Base-by-base conservation (phyloP, 2,113 vertebrate genomes). In the Cynopterus brachyotis region DNA sequence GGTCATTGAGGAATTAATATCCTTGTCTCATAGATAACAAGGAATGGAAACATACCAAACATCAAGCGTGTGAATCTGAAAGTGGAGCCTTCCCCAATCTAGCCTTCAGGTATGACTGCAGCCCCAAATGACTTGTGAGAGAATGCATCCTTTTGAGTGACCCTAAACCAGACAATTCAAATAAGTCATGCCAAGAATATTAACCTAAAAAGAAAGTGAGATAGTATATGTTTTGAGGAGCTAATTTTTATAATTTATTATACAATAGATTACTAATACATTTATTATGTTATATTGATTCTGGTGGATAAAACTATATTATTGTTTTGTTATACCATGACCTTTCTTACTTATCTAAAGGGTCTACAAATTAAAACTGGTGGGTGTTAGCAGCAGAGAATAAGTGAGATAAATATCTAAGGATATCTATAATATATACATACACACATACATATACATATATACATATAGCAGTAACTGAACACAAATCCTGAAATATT, bases 71-170 rank as follows among this genome's bases (percentile, higher is more conserved):
- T 64, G 8, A 62, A 91, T 0, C 45, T 70, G 50, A 19, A 85
- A 64, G 6, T 66, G 2, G 2, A 17, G 40, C 50, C 9, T 59
- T 37, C 4, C 12, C 26, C 5, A 19, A 2, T 45, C 0, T 19
- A 76, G 19, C 3, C n/a, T 81, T 64, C 59, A 88, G 42, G 47
- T 28, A 40, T 84, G 10, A 47, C 3, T 10, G 0, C 20, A 87
- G 5, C 24, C 12, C 15, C 7, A 35, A 30, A 2, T 66, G 2
- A 82, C 30, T 26, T 53, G 6, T 35, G 37, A 93, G 16, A 45
- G 24, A 62, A 50, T 13, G 9, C 11, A 73, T 15, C 0, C 7
- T 22, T 47, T 9, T 76, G 45, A 5, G 35, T 80, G 15, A 66
- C 3, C 2, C 10, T 19, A 37, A 53, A 2, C 1, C 30, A 30